phyloP scores from a whole-genome alignment of 2,113 vertebrate genomes.

The Serinus canaria region DNA sequence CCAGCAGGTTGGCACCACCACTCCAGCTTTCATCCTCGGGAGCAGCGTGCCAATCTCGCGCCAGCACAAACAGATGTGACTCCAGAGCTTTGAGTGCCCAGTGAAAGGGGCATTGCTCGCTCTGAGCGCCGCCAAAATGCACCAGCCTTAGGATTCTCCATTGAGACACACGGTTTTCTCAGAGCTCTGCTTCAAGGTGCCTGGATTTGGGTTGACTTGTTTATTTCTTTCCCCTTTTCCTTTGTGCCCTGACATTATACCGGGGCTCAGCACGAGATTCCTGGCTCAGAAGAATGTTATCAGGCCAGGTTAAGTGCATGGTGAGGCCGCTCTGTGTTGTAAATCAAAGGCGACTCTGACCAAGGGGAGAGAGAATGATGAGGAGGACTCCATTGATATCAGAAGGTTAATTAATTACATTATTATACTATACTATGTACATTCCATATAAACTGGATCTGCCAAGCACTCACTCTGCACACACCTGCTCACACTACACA shows the following conservation, averaged over 20 bases:
- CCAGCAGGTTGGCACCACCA: background rate
- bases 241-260: conserved; percentile 35
- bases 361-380: too few relatives aligned
- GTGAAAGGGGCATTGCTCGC: background rate
- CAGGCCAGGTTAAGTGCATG: conserved; percentile 10
- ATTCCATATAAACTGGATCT: too few relatives aligned
- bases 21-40: background rate
- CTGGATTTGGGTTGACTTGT: background rate
- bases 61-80: conserved; percentile 27
- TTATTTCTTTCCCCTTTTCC: conserved; percentile 2
- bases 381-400: too few relatives aligned
- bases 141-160: background rate
- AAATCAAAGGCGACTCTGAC: too few relatives aligned
- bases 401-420: too few relatives aligned
- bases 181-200: conserved; percentile 19
- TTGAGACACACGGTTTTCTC: background rate
- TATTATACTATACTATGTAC: too few relatives aligned
- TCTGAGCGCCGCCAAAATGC: background rate
- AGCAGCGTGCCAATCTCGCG: background rate
- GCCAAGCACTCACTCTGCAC: too few relatives aligned
- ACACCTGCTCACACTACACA: too few relatives aligned
- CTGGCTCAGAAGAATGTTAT: conserved; percentile 34
- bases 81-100: conserved; percentile 29
- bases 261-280: conserved; percentile 21
- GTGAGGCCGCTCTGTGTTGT: accelerated